Percentiles rank a stretch among this genome's conserved stretches.
Conservation (phyloP, 2,797 vertebrate species). For the Anguilla marmorata region DNA sequence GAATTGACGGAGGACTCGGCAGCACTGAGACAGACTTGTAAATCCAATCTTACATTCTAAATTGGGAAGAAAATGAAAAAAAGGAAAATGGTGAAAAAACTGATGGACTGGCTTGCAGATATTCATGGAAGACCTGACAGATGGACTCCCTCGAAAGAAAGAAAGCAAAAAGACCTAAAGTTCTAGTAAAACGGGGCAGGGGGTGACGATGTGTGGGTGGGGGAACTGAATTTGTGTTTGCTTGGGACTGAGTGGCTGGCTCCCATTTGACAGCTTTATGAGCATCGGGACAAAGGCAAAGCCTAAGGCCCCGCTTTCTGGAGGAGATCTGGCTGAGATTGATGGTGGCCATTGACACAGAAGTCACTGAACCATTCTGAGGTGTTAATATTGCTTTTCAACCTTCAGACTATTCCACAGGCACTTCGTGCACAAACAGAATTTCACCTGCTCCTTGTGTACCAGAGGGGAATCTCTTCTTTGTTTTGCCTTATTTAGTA, state of each 20-base stretch:
- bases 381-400: not conserved
- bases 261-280: slow-evolving; percentile 10
- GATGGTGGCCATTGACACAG: not conserved
- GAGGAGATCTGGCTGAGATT: not conserved
- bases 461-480: not conserved
- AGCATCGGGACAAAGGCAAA: slow-evolving; percentile 3
- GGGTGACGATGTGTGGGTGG: not conserved
- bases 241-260: not conserved
- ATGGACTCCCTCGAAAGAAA: not conserved
- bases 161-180: not conserved
- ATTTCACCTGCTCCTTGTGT: not conserved
- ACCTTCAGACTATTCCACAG: not conserved
- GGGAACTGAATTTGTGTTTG: not conserved
- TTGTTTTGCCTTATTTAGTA: not conserved
- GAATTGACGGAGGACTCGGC: not conserved
- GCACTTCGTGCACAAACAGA: not conserved
- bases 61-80: not conserved
- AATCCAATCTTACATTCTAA: not conserved
- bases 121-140: not conserved
- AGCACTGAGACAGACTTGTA: not conserved
- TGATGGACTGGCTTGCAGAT: not conserved
- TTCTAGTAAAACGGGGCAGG: not conserved
- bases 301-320: not conserved
- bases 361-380: slow-evolving; percentile 15
- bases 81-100: not conserved